These are phyloP conservation scores for Ectemnius continuus DNA, from an alignment of 2,888 invertebrate genomes.

Conservation along the genomic window DNA sequence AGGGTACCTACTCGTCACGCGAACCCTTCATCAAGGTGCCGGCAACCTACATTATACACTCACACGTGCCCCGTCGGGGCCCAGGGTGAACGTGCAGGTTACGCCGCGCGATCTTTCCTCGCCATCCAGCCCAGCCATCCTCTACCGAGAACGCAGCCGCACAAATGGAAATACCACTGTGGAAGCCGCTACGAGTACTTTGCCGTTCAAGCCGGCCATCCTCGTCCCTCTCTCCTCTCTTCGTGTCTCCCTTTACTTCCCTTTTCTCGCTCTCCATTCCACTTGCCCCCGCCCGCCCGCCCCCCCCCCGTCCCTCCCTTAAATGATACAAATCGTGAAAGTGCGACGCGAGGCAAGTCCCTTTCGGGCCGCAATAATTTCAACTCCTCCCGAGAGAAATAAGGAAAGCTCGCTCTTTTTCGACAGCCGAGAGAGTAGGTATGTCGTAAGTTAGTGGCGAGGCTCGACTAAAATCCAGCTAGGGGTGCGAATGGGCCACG, in stretches of 20 bases:
- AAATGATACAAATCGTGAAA: neutral
- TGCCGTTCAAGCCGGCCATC: too few species aligned
- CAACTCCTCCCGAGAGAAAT: neutral
- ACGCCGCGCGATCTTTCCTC: conserved; percentile 49
- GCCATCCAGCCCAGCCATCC: conserved; percentile 46
- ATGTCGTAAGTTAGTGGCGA: too few species aligned
- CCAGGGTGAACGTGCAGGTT: conserved; percentile 60
- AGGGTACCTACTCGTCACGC: conserved; percentile 75
- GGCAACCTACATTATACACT: conserved; percentile 72
- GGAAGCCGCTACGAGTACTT: conserved; percentile 9
- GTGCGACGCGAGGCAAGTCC: neutral
- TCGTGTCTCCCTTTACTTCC: neutral
- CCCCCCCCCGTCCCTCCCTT: neutral
- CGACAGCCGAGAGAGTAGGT: too few species aligned
- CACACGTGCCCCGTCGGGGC: conserved; percentile 64
- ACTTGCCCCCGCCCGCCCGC: neutral
- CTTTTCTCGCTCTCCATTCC: neutral
- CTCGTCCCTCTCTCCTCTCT: too few species aligned
- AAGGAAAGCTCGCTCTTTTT: too few species aligned
- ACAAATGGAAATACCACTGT: conserved; percentile 45
- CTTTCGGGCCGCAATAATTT: too few species aligned
- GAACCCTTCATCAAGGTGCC: conserved; percentile 77
- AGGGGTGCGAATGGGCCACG: conserved; percentile 34
- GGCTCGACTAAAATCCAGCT: conserved; percentile 8
- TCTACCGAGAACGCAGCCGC: conserved; percentile 42